Conservation (phyloP, 1,140 invertebrate genomes). For the Calosoma granatense region DNA sequence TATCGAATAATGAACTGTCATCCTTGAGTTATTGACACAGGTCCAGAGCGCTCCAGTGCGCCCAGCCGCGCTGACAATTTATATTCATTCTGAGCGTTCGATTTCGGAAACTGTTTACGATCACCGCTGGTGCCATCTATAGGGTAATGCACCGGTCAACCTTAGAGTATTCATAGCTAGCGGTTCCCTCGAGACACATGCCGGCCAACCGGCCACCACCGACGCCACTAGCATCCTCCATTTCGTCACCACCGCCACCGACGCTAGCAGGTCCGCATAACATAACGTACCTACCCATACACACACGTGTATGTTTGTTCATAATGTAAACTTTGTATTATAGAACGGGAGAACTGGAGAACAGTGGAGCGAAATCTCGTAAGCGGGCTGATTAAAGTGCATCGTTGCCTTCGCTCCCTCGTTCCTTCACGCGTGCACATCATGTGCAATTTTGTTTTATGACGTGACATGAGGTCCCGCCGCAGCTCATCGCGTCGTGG, state of each 20-base stretch:
- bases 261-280: too few relatives aligned
- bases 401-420: neutral
- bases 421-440: neutral
- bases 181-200: neutral
- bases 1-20: conserved; percentile 32
- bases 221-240: too few relatives aligned
- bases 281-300: neutral
- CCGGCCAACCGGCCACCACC: neutral
- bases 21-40: conserved; percentile 29
- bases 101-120: conserved; percentile 29
- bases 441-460: conserved; percentile 3
- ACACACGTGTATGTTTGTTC: neutral
- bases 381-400: neutral
- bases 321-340: too few relatives aligned
- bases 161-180: neutral
- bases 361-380: neutral
- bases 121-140: conserved; percentile 27
- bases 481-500: neutral
- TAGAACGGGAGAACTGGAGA: too few relatives aligned
- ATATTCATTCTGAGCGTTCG: conserved; percentile 20
- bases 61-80: conserved; percentile 23
- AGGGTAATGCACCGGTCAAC: conserved; percentile 27
- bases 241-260: too few relatives aligned
- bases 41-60: conserved; percentile 17
- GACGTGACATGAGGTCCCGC: neutral